Base-by-base conservation (phyloP, 1,140 invertebrate species). In the Akabosia matsudoensis region DNA sequence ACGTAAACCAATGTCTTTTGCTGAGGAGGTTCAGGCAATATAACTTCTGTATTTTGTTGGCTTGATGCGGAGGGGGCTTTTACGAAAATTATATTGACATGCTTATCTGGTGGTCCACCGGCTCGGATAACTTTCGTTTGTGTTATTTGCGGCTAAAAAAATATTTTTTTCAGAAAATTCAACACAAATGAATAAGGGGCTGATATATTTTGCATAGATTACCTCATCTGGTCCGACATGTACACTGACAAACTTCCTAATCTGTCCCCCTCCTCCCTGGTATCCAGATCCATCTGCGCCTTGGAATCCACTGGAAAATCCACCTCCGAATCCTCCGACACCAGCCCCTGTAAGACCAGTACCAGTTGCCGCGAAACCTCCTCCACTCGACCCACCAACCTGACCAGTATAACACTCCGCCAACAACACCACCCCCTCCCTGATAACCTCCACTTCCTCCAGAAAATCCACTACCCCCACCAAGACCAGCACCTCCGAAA, bases 1-100 rank as follows among this genome's bases (percentile, higher is more conserved):
- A 94, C 92, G 85, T 94, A 94, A 81, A 94, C 92, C 74, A 93
- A 87, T 22, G 92, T 94, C 87, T 93, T 94, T 84, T 94, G 91
- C 85, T 92, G 91, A 79, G 91, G 91, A 82, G 90, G 91, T 28
- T 91, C 90, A 80, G 91, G 89, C 54, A 91, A 83, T 0, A 74
- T 31, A 4, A 52, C 72, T 24, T 52, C 37, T 7, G 45, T 52
- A 18, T 74, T 31, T 28, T 74, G 45, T 92, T n/a, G 91, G 91
- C 91, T 74, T 91, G 89, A 37, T 90, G 88, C 90, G 70, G 92
- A 89, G 72, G 93, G 92, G 45, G 93, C 92, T 87, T 94, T 93
- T 84, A 94, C 94, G 88, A 94, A 94, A 84, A 93, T 92, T 82
- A 93, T 93, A 83, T 93, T 93, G 88, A 56, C n/a, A 22, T 76